These are phyloP conservation scores for Anguilla megastoma DNA, from an alignment of 2,797 vertebrate genomes.

Conservation along the genomic window DNA sequence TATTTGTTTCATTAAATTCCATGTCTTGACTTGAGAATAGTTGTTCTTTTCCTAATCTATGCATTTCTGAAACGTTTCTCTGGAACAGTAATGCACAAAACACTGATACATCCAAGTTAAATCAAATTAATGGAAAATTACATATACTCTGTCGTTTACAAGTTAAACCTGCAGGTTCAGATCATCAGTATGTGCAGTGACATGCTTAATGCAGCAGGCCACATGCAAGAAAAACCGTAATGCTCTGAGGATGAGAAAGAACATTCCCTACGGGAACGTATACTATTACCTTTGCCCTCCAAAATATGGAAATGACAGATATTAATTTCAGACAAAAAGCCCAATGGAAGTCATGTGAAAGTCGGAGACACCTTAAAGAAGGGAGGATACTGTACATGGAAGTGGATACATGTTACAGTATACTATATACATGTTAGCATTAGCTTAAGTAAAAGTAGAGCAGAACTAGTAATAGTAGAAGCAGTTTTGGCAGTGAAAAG, in stretches of 20 bases:
- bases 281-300: not conserved
- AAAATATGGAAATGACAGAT: not conserved
- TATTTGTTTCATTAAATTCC: not conserved
- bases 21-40: not conserved
- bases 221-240: not conserved
- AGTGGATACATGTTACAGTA: not conserved
- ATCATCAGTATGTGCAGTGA: not conserved
- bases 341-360: not conserved
- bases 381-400: not conserved
- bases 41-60: not conserved
- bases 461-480: constrained; percentile 1
- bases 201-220: not conserved
- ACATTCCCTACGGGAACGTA: not conserved
- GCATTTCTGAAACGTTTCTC: not conserved
- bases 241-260: not conserved
- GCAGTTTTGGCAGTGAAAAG: not conserved
- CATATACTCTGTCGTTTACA: not conserved
- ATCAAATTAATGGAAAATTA: not conserved
- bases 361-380: not conserved
- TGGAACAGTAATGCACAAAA: not conserved
- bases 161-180: not conserved
- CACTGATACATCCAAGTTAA: not conserved
- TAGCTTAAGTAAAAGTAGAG: not conserved
- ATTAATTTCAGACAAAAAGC: not conserved
- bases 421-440: not conserved